Evolutionary conservation across 2,113 vertebrate genomes (phyloP).

Genomic region (Jacana jacana): DNA sequence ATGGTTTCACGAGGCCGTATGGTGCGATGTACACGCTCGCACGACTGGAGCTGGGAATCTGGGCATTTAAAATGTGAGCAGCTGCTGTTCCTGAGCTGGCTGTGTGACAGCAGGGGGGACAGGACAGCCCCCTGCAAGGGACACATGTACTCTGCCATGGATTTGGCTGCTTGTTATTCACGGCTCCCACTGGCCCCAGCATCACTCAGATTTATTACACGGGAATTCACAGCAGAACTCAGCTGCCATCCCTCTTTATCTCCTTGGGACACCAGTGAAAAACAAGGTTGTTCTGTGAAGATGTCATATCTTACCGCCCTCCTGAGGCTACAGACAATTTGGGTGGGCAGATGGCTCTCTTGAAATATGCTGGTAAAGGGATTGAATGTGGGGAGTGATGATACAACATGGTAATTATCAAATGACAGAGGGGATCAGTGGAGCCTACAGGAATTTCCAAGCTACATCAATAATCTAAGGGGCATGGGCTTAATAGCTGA

Average conservation of each 20-base stretch:
- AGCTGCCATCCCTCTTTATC: neutral
- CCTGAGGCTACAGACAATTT: neutral
- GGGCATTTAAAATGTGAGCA: fast-evolving
- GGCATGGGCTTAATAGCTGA: neutral
- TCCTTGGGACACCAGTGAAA: neutral
- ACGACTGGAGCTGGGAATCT: neutral
- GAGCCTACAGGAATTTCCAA: neutral
- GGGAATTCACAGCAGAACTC: neutral
- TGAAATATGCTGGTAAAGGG: neutral
- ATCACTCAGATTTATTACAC: neutral
- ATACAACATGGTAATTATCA: neutral
- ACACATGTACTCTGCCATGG: neutral
- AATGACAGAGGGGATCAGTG: neutral
- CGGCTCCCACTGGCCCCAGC: neutral
- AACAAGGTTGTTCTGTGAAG: neutral
- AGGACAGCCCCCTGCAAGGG: neutral
- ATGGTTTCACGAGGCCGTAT: neutral
- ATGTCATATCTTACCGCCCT: neutral
- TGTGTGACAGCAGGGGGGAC: neutral
- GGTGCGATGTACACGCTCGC: neutral
- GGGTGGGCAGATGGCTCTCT: constrained; percentile 3
- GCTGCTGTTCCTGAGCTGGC: neutral
- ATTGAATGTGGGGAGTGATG: neutral
- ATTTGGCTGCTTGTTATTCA: neutral
- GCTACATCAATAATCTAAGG: neutral